Conservation (phyloP, 2,113 vertebrate genomes). For the Prinia subflava region DNA sequence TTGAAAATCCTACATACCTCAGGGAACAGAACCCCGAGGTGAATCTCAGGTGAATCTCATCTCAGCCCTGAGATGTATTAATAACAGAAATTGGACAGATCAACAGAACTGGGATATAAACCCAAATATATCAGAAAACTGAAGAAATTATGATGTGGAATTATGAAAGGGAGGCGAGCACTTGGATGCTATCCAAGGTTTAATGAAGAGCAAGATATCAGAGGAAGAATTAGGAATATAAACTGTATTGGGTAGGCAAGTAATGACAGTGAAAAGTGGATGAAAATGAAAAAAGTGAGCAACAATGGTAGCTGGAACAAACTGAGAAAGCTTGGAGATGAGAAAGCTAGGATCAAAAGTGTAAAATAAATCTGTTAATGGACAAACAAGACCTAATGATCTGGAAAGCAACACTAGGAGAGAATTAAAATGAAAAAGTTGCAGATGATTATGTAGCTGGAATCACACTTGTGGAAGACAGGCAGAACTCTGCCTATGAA, state of each 20-base stretch:
- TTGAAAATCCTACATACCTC: too few relatives aligned
- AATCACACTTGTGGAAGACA: not conserved
- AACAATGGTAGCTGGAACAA: not conserved
- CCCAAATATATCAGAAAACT: not conserved
- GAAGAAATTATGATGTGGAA: not conserved
- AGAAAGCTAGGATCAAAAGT: not conserved
- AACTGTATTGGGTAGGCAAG: not conserved
- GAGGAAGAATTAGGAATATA: not conserved
- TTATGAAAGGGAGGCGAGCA: not conserved
- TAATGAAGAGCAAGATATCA: not conserved
- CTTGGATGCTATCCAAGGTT: not conserved
- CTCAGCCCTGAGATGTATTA: not conserved
- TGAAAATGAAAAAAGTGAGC: not conserved
- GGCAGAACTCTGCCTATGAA: not conserved
- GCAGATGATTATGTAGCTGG: not conserved
- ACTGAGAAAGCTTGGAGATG: not conserved
- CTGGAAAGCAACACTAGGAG: not conserved
- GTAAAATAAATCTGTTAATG: not conserved
- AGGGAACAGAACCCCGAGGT: too few relatives aligned
- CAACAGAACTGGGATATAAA: not conserved
- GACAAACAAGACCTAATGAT: not conserved
- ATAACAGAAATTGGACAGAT: not conserved
- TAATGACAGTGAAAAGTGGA: not conserved
- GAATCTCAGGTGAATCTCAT: too few relatives aligned
- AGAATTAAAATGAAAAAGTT: not conserved